These are phyloP conservation scores for Ptychoptera contaminata DNA, from an alignment of 2,888 invertebrate genomes.

Conservation along the genomic window DNA sequence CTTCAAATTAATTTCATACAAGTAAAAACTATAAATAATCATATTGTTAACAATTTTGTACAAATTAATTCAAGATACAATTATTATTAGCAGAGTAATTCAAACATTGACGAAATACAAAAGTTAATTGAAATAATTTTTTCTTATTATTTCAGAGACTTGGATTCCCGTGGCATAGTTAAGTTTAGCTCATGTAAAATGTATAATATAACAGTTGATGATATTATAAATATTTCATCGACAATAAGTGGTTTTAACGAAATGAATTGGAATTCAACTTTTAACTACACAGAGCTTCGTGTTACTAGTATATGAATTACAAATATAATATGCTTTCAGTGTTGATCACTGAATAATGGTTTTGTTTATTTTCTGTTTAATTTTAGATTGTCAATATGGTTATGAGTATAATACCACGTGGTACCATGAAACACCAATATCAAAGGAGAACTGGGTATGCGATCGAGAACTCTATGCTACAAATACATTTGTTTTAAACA, in stretches of 20 bases:
- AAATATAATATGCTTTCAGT: not conserved
- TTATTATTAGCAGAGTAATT: no score
- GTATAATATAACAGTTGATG: constrained; percentile 23
- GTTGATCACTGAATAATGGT: no score
- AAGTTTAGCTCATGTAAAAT: constrained; percentile 32
- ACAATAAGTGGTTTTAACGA: not conserved
- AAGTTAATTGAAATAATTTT: no score
- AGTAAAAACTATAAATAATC: no score
- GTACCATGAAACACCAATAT: constrained; percentile 35
- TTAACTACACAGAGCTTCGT: no score
- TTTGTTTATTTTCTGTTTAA: no score
- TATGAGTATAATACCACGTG: constrained; percentile 39
- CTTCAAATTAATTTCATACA: no score
- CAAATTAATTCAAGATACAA: no score
- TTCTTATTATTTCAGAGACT: constrained; percentile 16
- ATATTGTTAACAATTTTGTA: no score
- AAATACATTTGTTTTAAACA: constrained; percentile 35
- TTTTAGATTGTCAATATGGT: constrained; percentile 33
- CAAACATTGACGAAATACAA: no score
- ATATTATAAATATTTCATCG: not conserved
- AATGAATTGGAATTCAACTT: no score
- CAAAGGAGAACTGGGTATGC: constrained; percentile 40
- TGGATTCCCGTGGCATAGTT: constrained; percentile 25
- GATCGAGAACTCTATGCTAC: constrained; percentile 35
- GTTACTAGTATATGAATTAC: not conserved